Evolutionary conservation across 2,888 invertebrate genomes (phyloP), one percentile per base, ranked within the genome.

Genomic region (Colletes collaris): DNA sequence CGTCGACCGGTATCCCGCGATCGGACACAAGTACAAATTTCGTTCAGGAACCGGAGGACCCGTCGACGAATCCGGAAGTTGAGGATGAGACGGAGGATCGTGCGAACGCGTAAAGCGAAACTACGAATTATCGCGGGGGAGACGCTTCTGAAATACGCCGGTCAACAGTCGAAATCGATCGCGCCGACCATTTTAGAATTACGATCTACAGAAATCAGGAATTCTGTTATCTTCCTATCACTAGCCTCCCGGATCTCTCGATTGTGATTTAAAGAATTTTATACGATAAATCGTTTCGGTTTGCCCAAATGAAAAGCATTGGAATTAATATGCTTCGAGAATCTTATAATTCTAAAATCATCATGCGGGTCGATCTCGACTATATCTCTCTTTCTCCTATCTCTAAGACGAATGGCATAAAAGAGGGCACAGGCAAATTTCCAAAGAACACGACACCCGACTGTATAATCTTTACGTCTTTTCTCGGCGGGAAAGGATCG

Each of bases 61-160:
- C 82, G 13, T 72, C 81, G 19, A 90, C 74, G 11, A 75, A 71
- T 13, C 27, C 13, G 8, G 68, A 76, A 46, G 8, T 10, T 46
- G 8, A 49, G 19, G 65, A 63, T 68, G 66, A 76, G 70, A 37
- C 75, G 53, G 69, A 75, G 5, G 35, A 44, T 68, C 50, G 16
- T 8, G 27, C 27, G 19, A 53, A 50, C 11, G 76, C 50, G 50
- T 79, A 74, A 62, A 69, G 35, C 56, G 68, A 63, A 76, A 55
- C 27, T 59, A 76, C 8, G 52, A 73, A 35, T 16, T 6, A 40
- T 16, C 3, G 7, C 55, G 13, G 0, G 27, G 27, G 35, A 46
- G 11, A 49, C 62, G 27, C 10, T 10, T 10, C 6, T 3, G 3
- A 4, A 40, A 7, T 40, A 40, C 40, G 7, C 4, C 7, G 40